Base-by-base conservation (phyloP, 2,797 vertebrate species). In the Cossypha caffra region DNA sequence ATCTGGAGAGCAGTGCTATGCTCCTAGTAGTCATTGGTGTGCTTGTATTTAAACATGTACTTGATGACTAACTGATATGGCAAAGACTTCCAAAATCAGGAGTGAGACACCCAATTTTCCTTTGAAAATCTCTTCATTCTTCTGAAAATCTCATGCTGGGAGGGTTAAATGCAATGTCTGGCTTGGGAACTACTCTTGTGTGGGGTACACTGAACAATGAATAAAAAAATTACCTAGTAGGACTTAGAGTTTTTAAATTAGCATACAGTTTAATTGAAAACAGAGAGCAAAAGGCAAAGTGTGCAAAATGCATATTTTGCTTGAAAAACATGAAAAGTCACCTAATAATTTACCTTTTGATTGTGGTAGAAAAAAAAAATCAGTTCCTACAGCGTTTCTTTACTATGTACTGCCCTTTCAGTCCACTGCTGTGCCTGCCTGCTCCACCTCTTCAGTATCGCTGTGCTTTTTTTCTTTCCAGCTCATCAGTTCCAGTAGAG, bases 1-100 rank as follows among this genome's bases (percentile, higher is more conserved):
- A 42, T 93, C 83, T 90, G 71, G 77, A 81, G 54, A 84, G 11
- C 69, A 85, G 54, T 81, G 33, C 16, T 75, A 29, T 72, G 26
- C 69, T 72, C 24, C 16, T 59, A 40, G 25, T 48, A 81, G 40
- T 37, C n/a, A 38, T 55, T 62, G 33, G 55, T 73, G 40, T 92
- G 31, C 48, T 62, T 73, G 37, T 64, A 69, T 81, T 91, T 86
- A 72, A 71, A 47, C 20, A 26, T 1, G 5, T 62, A 50, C 33
- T 43, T 6, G 4, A 29, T 68, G 64, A 54, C 55, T 78, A 81
- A 88, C 40, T 68, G 66, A 48, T 72, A 50, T 0, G 10, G 25
- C 21, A 83, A 79, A 7, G 42, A 37, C 12, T 83, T 91, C 38
- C 43, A 54, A 58, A 83, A 29, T 72, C 6, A 17, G 50, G n/a